phyloP scores from a whole-genome alignment of 2,797 vertebrate genomes.

The Taeniopygia guttata region DNA sequence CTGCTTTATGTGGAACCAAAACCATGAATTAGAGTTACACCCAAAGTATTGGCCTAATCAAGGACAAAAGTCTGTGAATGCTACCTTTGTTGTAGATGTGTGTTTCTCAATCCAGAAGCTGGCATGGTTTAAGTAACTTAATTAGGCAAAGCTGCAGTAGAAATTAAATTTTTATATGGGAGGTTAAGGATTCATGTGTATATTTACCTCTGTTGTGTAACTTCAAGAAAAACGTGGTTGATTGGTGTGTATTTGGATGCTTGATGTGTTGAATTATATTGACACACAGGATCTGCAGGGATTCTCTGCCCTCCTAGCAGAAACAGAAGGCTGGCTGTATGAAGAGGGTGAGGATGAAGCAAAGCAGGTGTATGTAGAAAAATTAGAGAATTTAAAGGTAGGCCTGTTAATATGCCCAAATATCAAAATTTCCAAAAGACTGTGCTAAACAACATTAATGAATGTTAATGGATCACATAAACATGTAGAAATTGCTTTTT shows the following conservation, averaged over 20 bases:
- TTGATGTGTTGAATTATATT: neutral
- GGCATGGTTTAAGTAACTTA: neutral
- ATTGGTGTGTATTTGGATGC: neutral
- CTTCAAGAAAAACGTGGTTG: neutral
- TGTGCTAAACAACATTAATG: neutral
- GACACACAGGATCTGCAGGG: slow-evolving; percentile 71
- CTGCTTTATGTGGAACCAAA: neutral
- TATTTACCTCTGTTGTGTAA: neutral
- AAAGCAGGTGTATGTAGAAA: slow-evolving; percentile 81
- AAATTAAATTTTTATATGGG: neutral
- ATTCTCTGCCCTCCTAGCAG: slow-evolving; percentile 75
- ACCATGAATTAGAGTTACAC: neutral
- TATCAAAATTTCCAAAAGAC: neutral
- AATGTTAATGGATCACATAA: neutral
- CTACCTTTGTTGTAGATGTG: neutral
- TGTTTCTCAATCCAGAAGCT: neutral
- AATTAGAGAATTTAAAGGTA: slow-evolving; percentile 81
- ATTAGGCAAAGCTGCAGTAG: neutral
- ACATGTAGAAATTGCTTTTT: neutral
- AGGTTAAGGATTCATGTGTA: neutral
- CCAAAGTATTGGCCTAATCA: neutral
- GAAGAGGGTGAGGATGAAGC: slow-evolving; percentile 84
- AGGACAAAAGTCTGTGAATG: neutral
- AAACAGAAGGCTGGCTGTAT: slow-evolving; percentile 84
- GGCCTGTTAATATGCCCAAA: neutral